Evolutionary conservation across 2,797 vertebrate genomes (phyloP).

Genomic region (Muscicapa striata): DNA sequence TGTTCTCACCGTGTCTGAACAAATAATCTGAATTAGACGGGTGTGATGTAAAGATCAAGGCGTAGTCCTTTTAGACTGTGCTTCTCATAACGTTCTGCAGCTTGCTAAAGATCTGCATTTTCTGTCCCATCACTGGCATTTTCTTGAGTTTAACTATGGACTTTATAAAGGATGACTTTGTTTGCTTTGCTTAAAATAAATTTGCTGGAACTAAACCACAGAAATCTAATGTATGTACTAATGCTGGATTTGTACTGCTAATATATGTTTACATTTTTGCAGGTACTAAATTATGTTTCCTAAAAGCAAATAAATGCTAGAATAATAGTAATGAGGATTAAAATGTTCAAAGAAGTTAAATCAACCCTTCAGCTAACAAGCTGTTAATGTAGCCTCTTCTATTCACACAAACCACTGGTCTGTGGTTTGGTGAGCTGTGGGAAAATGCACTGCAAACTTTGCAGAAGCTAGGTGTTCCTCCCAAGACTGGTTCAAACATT

Average conservation of each 20-base stretch:
- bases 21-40: background rate
- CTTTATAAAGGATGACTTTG: background rate
- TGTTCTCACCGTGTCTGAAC: background rate
- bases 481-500: background rate
- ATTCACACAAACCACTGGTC: background rate
- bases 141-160: background rate
- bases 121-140: background rate
- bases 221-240: background rate
- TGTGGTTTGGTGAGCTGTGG: conserved; percentile 24
- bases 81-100: background rate
- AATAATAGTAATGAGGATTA: conserved; percentile 22
- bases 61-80: background rate
- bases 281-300: background rate
- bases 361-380: background rate
- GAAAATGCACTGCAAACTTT: background rate
- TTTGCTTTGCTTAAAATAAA: background rate
- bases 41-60: background rate
- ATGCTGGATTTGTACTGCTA: background rate
- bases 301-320: conserved; percentile 13
- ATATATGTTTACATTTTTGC: background rate
- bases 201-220: background rate
- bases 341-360: conserved; percentile 2
- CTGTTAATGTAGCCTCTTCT: background rate
- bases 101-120: background rate
- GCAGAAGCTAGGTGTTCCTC: conserved; percentile 7